Base-by-base conservation (phyloP, 2,113 vertebrate species). In the Eptatretus burgeri region DNA sequence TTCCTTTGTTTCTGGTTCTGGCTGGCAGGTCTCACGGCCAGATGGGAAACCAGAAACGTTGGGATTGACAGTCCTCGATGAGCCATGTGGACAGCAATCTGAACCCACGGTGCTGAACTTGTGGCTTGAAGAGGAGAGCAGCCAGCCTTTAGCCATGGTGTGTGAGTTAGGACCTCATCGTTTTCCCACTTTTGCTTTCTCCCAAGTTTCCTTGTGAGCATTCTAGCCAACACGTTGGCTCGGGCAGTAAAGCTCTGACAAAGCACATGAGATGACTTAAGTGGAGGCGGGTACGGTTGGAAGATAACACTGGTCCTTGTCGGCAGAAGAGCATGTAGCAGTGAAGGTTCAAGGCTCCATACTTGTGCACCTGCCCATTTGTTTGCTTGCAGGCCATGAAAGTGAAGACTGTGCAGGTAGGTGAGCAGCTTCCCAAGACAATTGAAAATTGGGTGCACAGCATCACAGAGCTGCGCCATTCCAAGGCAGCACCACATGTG, bases 21-120 rank as follows among this genome's bases (percentile, higher is more conserved):
- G 7, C 27, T 41, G 27, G 64, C 68, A 96, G 88, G 87, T 93
- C 49, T 85, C 85, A 8, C 75, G 83, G 19, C 80, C 89, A 0
- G 81, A 94, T 4, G 76, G 76, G 1, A 84, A 77, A 51, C 67
- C 73, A 0, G 91, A 98, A 68, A 76, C 71, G 64, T 79, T 98
- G 14, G 91, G 91, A 5, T 74, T 94, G 51, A 66, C 89, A 71
- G 72, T 84, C 50, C 72, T 98, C 69, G 89, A 95, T 10, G 91
- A 98, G 68, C 89, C 91, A 0, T 94, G 83, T 0, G 79, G 79
- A 14, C 89, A 83, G 64, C 89, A 95, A 76, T 87, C 87, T 0
- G 86, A 98, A 56, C 83, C 89, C 18, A 93, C 85, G 0, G 84
- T 98, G 64, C 77, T 98, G 53, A 81, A 85, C 0, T 77, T 95